Evolutionary conservation across 1,140 invertebrate species (phyloP).

Genomic region (Sinella curviseta): DNA sequence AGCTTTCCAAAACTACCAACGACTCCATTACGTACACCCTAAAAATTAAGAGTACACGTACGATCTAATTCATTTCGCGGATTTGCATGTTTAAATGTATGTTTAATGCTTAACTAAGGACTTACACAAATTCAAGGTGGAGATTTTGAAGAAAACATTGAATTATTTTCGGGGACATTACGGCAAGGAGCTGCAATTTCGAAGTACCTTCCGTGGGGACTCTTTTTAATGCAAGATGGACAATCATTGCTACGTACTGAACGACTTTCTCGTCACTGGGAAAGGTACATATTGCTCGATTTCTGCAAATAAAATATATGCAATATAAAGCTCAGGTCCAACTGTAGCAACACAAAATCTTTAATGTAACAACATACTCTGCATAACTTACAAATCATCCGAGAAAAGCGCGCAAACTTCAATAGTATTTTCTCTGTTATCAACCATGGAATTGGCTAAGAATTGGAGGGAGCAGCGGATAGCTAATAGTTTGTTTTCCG

Average conservation of each 20-base stretch:
- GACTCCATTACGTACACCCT: slow-evolving; percentile 35
- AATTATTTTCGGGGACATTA: neutral
- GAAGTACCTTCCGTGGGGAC: slow-evolving; percentile 12
- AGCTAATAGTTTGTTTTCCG: slow-evolving; percentile 18
- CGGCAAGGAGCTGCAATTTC: slow-evolving; percentile 49
- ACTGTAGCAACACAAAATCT: neutral
- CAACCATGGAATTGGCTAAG: slow-evolving; percentile 48
- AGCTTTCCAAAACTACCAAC: slow-evolving; percentile 9
- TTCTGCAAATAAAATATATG: slow-evolving; percentile 6
- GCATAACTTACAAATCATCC: slow-evolving; percentile 23
- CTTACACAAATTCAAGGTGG: slow-evolving; percentile 44
- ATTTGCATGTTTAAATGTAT: too few species aligned
- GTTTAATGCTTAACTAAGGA: neutral
- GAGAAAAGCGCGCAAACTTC: slow-evolving; percentile 27
- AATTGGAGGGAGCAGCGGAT: slow-evolving; percentile 47
- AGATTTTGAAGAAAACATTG: slow-evolving; percentile 6
- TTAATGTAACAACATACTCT: slow-evolving; percentile 41
- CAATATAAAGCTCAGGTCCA: too few species aligned
- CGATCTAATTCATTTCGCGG: too few species aligned
- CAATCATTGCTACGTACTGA: slow-evolving; percentile 45
- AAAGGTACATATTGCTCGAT: neutral
- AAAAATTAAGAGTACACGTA: neutral
- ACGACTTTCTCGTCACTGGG: slow-evolving; percentile 38
- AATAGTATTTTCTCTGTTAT: slow-evolving; percentile 42
- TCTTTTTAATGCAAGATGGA: slow-evolving; percentile 44